phyloP scores from a whole-genome alignment of 2,888 invertebrate genomes.

The Pyrocoelia pectoralis region DNA sequence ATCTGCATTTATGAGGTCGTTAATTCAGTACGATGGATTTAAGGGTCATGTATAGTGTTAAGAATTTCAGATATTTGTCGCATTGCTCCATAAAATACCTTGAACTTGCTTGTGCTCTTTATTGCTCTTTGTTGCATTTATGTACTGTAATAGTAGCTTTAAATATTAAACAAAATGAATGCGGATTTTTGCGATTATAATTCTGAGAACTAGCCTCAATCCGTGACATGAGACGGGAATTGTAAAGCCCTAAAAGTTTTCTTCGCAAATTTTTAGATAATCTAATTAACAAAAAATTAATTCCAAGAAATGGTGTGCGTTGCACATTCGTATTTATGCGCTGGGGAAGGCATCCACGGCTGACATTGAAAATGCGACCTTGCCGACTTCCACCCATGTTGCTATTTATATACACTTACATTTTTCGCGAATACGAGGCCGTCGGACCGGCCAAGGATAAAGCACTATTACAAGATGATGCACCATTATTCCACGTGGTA shows the following conservation, averaged over 20 bases:
- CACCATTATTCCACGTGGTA: constrained; percentile 15
- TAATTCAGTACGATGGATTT: no score
- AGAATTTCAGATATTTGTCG: neutral
- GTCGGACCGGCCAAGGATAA: constrained; percentile 37
- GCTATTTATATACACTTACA: constrained; percentile 34
- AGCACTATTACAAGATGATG: constrained; percentile 33
- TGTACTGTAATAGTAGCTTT: neutral
- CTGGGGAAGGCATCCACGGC: constrained; percentile 28
- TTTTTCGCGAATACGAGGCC: constrained; percentile 36
- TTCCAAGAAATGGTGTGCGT: constrained; percentile 29
- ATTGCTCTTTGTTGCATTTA: constrained; percentile 9
- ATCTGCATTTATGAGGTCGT: no score
- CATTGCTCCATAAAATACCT: neutral
- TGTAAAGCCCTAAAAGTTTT: neutral
- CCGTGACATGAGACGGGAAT: neutral
- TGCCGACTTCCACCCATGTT: constrained; percentile 36
- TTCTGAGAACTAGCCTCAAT: neutral
- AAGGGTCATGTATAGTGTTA: no score
- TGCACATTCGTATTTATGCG: constrained; percentile 26
- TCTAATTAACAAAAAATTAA: constrained; percentile 2
- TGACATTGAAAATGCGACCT: constrained; percentile 43
- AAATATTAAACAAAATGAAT: constrained; percentile 9
- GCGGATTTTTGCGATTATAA: neutral
- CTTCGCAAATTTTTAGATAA: neutral
- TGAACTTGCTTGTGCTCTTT: constrained; percentile 4